Evolutionary conservation across 2,888 invertebrate genomes (phyloP), one percentile per base, ranked within the genome.

Genomic region (Gymnocheta viridis): DNA sequence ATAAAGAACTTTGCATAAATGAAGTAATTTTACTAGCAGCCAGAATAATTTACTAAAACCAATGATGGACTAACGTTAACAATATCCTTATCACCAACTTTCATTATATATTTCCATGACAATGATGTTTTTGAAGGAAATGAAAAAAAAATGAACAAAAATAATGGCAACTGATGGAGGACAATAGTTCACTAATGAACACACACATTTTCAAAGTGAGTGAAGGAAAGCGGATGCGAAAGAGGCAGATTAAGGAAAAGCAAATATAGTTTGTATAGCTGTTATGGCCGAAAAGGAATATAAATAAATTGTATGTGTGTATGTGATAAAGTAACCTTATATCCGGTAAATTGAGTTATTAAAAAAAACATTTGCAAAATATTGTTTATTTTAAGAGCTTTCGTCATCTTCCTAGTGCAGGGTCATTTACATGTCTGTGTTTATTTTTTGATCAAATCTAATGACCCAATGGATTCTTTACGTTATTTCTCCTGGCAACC

Each of bases 101-200:
- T 58, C 51, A 60, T 54, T 49, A 9, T n/a, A 41, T 27, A 27
- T 77, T 38, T 47, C 12, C 49, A 44, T 32, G 44, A 27, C 32
- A 44, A 74, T 73, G 72, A 56, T 64, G 47, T 41, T 64, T 79
- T 56, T 24, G 22, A 27, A 41, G 35, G 44, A 72, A 72, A 35
- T 54, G 24, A 62, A 62, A 32, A 47, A 54, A 14, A n/a, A 49
- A 38, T 51, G 47, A 32, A 67, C 35, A n/a, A 60, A n/a, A n/a
- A n/a, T n/a, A n/a, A n/a, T n/a, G n/a, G n/a, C 29, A 72, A 41
- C 66, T 81, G 67, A 67, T 74, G 51, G n/a, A 24, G 2, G 41
- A 80, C 80, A 80, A 80, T 73, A 4, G 47, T 66, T 72, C 44
- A 64, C 66, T 66, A 72, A 66, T 80, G 72, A 80, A 80, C 56